Conservation (phyloP, 1,140 invertebrate species). For the Pseudomyrmex gracilis region DNA sequence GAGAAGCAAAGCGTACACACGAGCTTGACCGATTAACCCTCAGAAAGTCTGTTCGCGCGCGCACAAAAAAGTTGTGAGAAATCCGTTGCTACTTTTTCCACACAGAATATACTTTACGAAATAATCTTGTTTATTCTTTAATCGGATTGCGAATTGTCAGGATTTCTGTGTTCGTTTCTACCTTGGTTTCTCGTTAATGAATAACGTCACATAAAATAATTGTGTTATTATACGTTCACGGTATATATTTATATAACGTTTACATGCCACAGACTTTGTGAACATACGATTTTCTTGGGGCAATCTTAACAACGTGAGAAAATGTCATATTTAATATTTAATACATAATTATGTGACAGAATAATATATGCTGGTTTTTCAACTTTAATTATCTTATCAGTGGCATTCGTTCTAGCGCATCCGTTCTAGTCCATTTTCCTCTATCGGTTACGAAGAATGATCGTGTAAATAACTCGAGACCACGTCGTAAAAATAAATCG, state of each 20-base stretch:
- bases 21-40: conserved; percentile 65
- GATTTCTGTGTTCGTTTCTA: too few species aligned
- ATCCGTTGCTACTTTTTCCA: neutral
- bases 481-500: conserved; percentile 13
- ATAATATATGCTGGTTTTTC: neutral
- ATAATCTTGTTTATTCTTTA: neutral
- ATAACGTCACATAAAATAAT: neutral
- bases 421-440: neutral
- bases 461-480: neutral
- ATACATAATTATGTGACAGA: neutral
- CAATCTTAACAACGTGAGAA: neutral
- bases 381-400: neutral
- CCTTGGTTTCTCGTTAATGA: neutral
- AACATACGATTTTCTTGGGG: neutral
- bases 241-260: too few species aligned
- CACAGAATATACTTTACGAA: neutral
- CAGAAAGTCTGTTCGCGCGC: neutral
- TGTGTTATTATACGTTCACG: too few species aligned
- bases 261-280: too few species aligned
- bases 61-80: neutral
- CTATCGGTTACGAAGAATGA: conserved; percentile 4
- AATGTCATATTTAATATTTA: neutral
- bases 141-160: too few species aligned
- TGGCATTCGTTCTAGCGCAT: neutral
- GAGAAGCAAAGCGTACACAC: conserved; percentile 33